phyloP scores from a whole-genome alignment of 2,113 vertebrate species.

The Dromaius novaehollandiae region DNA sequence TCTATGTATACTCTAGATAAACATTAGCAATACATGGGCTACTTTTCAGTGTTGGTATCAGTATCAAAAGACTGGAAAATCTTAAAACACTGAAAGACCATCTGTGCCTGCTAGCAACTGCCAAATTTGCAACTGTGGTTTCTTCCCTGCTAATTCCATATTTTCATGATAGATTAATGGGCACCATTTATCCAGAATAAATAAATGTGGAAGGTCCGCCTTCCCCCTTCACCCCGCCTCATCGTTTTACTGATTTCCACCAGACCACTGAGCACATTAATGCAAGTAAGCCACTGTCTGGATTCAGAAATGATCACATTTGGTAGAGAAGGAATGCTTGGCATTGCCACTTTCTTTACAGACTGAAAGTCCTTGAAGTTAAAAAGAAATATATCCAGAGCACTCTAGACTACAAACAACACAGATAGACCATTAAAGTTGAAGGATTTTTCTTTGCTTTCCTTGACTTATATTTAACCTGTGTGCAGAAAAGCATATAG shows the following conservation, averaged over 20 bases:
- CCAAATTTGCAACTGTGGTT: slow-evolving; percentile 65
- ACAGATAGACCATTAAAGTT: slow-evolving; percentile 27
- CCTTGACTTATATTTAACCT: slow-evolving; percentile 1
- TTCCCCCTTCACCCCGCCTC: slow-evolving; percentile 25
- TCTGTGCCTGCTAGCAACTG: slow-evolving; percentile 55
- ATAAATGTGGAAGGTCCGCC: slow-evolving; percentile 36
- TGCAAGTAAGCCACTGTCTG: slow-evolving; percentile 47
- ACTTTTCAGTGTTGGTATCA: slow-evolving; percentile 68
- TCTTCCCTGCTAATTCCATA: slow-evolving; percentile 70
- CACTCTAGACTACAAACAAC: slow-evolving; percentile 29
- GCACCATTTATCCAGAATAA: slow-evolving; percentile 61
- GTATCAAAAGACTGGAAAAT: slow-evolving; percentile 75
- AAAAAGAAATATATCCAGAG: slow-evolving; percentile 15
- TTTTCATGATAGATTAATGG: slow-evolving; percentile 73
- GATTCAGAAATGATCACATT: slow-evolving; percentile 46
- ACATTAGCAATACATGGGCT: slow-evolving; percentile 8
- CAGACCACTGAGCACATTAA: slow-evolving; percentile 46
- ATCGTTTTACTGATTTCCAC: slow-evolving; percentile 44
- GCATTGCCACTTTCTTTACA: slow-evolving; percentile 37
- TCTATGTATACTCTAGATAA: slow-evolving; percentile 48
- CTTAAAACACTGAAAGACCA: slow-evolving; percentile 60
- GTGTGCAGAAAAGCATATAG: neutral
- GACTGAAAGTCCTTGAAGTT: slow-evolving; percentile 34
- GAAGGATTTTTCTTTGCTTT: slow-evolving; percentile 47
- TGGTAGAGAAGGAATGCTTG: slow-evolving; percentile 12